Conservation (phyloP, 2,888 invertebrate genomes). For the Scrobipalpa costella region DNA sequence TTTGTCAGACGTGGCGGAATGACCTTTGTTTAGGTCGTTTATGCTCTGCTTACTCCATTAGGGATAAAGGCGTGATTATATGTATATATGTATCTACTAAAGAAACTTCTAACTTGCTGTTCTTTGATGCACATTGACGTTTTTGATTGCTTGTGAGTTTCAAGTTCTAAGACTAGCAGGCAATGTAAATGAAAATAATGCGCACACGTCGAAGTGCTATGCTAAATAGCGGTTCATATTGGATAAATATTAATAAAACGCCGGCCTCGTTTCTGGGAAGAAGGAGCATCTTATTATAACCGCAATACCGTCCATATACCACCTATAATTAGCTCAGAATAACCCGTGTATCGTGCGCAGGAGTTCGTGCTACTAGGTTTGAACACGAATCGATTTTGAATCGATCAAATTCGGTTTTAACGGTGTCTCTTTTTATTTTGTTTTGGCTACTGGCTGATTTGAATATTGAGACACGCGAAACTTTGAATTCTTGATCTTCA, state of each 20-base stretch:
- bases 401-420: slow-evolving; percentile 38
- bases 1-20: no score
- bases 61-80: no score
- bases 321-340: slow-evolving; percentile 80
- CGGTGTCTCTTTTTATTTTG: neutral
- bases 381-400: slow-evolving; percentile 54
- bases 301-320: slow-evolving; percentile 63
- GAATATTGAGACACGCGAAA: slow-evolving; percentile 3
- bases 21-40: no score
- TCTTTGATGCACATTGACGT: neutral
- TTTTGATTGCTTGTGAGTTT: neutral
- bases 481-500: no score
- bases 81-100: no score
- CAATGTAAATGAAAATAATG: neutral
- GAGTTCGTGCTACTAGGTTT: slow-evolving; percentile 66
- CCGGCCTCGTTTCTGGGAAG: slow-evolving; percentile 80
- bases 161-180: neutral
- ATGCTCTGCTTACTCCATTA: no score
- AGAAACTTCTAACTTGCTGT: neutral
- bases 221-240: slow-evolving; percentile 47
- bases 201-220: neutral
- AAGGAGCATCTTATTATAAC: slow-evolving; percentile 81
- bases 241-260: slow-evolving; percentile 81
- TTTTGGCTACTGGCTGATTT: slow-evolving; percentile 15
- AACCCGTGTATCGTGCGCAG: slow-evolving; percentile 71